Base-by-base conservation (phyloP, 1,140 invertebrate genomes). In the Pogonomyrmex californicus region DNA sequence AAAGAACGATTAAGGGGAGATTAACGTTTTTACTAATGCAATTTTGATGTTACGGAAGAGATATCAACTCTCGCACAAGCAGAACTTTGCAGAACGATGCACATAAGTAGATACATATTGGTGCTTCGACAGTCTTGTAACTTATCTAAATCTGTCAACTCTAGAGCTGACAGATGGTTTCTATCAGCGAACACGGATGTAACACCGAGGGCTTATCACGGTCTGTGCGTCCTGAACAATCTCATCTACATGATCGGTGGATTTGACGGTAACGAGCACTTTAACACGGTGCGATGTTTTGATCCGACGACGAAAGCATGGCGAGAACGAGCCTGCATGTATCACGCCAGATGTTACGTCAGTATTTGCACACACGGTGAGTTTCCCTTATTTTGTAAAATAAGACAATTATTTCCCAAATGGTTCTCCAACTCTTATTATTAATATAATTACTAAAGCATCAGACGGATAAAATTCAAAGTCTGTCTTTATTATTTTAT, bases 211-310 rank as follows among this genome's bases (percentile, higher is more conserved):
- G 97, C 97, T 1, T 98, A 98, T 91, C 97, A 98, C 90, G 97
- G 97, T 0, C 93, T 98, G 1, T 97, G 97, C 79, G 94, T 96
- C 0, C 92, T 98, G 3, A 95, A 97, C 88, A 96, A 96, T 82
- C 87, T 96, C 51, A 97, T 98, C 85, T 98, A 98, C 93, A 96
- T 98, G 95, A 97, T 98, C 86, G 98, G 98, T 4, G 97, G 97
- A 2, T 97, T 97, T 88, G 97, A 98, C 90, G 97, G 97, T 4
- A 96, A 96, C 73, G 96, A 97, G 68, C 96, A 97, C 89, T 97
- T 97, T 91, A 97, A 97, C 87, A 97, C 97, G 0, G 96, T 97
- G 12, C 95, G 97, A 17, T 96, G 96, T 87, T 98, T 96, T 90
- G 96, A 97, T 92, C 97, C 97, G 0, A 94, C 96, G 0, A 96